A percentile compares a stretch with the other conserved stretches of the same genome.
Conservation (phyloP, 2,113 vertebrate genomes). For the Ctenodactylus gundi region DNA sequence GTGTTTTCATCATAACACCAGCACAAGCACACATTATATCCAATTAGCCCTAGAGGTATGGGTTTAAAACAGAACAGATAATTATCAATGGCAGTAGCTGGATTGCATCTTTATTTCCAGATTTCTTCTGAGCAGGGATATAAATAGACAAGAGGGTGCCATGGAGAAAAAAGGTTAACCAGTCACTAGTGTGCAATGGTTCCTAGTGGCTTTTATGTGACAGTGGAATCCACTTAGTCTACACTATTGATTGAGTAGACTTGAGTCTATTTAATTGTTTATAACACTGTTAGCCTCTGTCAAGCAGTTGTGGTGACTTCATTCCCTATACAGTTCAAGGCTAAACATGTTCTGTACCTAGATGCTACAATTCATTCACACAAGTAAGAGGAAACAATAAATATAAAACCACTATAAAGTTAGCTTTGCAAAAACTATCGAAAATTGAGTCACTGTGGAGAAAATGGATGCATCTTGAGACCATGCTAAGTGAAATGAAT, state of each 20-base stretch:
- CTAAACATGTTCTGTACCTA: neutral
- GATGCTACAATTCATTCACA: constrained; percentile 43
- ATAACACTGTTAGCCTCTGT: neutral
- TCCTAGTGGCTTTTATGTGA: constrained; percentile 14
- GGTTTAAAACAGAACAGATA: constrained; percentile 29
- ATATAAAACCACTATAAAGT: constrained; percentile 14
- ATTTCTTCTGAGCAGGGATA: neutral
- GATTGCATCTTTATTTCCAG: constrained; percentile 15
- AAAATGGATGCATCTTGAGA: too few species aligned
- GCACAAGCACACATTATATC: neutral
- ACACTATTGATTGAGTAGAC: neutral
- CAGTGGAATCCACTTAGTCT: constrained; percentile 18
- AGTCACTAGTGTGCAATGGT: neutral
- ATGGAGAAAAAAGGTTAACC: neutral
- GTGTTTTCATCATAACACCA: constrained; percentile 19
- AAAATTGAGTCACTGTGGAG: too few species aligned
- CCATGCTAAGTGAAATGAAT: too few species aligned
- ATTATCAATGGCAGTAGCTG: neutral
- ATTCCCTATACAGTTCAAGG: constrained; percentile 33
- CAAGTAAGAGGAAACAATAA: constrained; percentile 41
- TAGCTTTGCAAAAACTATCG: constrained; percentile 12
- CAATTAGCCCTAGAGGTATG: neutral
- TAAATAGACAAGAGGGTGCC: neutral
- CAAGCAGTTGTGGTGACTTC: constrained; percentile 18
- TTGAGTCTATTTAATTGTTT: constrained; percentile 44